A percentile compares a stretch with the other conserved stretches of the same genome.
Evolutionary conservation across 2,113 vertebrate genomes (phyloP).

Genomic region (Podarcis cretensis): DNA sequence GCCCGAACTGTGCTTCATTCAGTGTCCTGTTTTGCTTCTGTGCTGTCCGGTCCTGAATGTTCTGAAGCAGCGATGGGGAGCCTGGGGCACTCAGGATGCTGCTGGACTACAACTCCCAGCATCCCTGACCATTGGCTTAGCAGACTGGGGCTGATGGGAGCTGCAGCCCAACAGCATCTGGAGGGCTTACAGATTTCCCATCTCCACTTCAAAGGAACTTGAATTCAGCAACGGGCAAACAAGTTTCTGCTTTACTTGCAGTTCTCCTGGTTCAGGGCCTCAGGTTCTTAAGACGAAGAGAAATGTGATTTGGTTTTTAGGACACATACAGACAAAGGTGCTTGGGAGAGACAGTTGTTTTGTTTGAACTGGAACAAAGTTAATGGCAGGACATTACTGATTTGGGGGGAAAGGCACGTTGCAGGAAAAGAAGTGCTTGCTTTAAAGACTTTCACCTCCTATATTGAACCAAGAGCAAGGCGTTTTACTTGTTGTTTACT

Average conservation of each 20-base stretch:
- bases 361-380: constrained; percentile 19
- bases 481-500: constrained; percentile 42
- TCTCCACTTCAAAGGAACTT: not conserved
- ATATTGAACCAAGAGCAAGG: constrained; percentile 40
- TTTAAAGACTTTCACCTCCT: constrained; percentile 28
- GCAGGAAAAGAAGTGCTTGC: constrained; percentile 50
- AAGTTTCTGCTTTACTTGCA: not conserved
- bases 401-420: constrained; percentile 41
- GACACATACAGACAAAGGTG: not conserved
- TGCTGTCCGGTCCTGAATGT: not conserved
- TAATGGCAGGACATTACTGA: constrained; percentile 47
- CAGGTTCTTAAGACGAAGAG: not conserved
- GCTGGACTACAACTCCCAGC: not conserved
- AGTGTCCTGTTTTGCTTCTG: not conserved
- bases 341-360: not conserved
- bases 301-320: constrained; percentile 16
- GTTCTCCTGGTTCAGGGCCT: not conserved
- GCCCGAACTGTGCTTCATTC: not conserved
- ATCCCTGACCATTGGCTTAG: not conserved
- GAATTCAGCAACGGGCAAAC: not conserved
- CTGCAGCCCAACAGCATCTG: not conserved
- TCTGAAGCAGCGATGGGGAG: not conserved
- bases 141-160: not conserved
- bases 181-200: not conserved
- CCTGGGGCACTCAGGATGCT: not conserved